Base-by-base conservation (phyloP, 2,888 invertebrate genomes). In the Dexiosoma caninum region DNA sequence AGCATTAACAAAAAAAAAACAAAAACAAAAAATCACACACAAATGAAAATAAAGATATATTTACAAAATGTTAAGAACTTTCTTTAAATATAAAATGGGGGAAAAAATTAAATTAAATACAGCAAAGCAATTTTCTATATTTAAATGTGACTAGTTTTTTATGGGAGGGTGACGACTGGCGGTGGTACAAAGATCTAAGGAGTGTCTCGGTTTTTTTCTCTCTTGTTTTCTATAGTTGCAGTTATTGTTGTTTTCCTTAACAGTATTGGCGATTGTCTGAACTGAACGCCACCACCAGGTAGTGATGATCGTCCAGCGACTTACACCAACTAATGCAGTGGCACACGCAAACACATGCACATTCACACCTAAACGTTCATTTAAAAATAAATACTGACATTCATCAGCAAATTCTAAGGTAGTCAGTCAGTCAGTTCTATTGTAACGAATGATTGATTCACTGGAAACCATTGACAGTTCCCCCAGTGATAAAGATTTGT, bases 381-480 rank as follows among this genome's bases (percentile, higher is more conserved):
- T 16, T 35, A 40, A 27, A 51, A 40, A 51, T 42, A 75, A 59
- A 21, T 23, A 16, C 44, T 69, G 81, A 77, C 77, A 77, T 66
- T 62, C 62, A 67, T 51, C 66, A 75, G 40, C 21, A 42, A 44
- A 76, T 76, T 76, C 75, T 80, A 59, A 60, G 70, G 75, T 66
- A 66, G 49, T 72, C 66, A 78, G 49, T 72, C 66, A 78, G 77
- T 77, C 59, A 75, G 23, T 74, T 75, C 32, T 57, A 74, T 74
- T 74, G 62, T 71, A 81, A 37, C 72, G 49, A 81, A 64, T 77
- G 77, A 81, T 77, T 72, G 64, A 77, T 81, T 81, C 72, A 77
- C 55, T 81, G 81, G 81, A 81, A 81, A 81, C 77, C 81, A 77
- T 74, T 81, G 81, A 81, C 81, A 81, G 81, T 81, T 81, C 77